Percentiles rank a stretch among this genome's conserved stretches.
These are phyloP conservation scores for Cyphomyrmex costatus DNA, from an alignment of 1,140 invertebrate genomes.

Conservation along the genomic window DNA sequence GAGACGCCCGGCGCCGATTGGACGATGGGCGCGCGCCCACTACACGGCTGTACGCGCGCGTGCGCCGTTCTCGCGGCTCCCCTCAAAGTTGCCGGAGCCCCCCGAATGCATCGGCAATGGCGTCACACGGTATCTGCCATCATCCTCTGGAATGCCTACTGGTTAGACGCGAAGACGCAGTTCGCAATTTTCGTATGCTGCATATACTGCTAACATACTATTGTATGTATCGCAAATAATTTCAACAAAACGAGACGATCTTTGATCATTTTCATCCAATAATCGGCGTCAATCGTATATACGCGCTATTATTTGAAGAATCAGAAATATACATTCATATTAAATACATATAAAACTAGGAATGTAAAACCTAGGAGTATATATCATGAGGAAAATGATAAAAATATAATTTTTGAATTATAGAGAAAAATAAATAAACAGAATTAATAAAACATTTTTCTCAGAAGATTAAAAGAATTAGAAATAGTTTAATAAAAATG, in stretches of 20 bases:
- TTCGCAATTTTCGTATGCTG: neutral
- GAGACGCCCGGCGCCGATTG: conserved; percentile 58
- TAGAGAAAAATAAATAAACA: neutral
- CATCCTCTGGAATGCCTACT: neutral
- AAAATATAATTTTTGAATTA: neutral
- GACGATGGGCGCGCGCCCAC: conserved; percentile 43
- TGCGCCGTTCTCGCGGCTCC: conserved; percentile 41
- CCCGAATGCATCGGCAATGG: conserved; percentile 37
- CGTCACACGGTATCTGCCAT: conserved; percentile 37
- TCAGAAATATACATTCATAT: no score
- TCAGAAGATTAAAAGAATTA: neutral
- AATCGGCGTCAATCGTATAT: neutral
- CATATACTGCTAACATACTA: neutral
- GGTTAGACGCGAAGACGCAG: neutral
- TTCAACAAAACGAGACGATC: neutral
- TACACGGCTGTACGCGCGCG: conserved; percentile 25
- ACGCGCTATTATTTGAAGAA: neutral
- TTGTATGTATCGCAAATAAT: neutral
- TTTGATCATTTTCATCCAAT: neutral
- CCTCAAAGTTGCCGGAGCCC: conserved; percentile 14
- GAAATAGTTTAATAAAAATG: neutral
- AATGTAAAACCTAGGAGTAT: no score
- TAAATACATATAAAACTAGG: no score
- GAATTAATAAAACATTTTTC: neutral
- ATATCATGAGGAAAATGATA: no score